Conservation (phyloP, 2,113 vertebrate species). For the Melanotaenia duboulayi region DNA sequence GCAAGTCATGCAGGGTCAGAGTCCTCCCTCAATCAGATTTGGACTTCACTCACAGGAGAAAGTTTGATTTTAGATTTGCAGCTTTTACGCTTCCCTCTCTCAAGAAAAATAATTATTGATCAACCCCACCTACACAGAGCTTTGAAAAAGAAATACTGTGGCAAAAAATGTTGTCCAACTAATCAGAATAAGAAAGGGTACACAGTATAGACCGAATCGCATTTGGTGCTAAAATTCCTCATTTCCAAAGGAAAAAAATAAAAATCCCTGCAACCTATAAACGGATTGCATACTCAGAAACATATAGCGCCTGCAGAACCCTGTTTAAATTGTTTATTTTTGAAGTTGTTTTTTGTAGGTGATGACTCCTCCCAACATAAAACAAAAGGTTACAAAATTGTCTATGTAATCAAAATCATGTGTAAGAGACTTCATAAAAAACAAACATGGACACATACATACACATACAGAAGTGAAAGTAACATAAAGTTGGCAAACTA, state of each 20-base stretch:
- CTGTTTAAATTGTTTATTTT: conserved; percentile 84
- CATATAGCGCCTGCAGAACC: conserved; percentile 73
- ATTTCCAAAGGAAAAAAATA: too few relatives aligned
- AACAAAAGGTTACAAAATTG: conserved; percentile 85
- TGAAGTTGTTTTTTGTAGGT: conserved; percentile 81
- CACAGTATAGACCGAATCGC: too few relatives aligned
- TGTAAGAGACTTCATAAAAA: conserved; percentile 85
- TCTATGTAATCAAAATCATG: conserved; percentile 85
- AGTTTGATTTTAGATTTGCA: background rate
- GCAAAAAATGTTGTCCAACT: too few relatives aligned
- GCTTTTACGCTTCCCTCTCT: too few relatives aligned
- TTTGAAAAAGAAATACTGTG: too few relatives aligned
- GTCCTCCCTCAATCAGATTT: background rate
- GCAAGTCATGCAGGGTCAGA: background rate
- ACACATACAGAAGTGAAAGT: conserved; percentile 80
- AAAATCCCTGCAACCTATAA: too few relatives aligned
- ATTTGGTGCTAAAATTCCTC: too few relatives aligned
- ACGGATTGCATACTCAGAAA: conserved; percentile 63
- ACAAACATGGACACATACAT: conserved; percentile 82
- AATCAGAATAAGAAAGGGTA: too few relatives aligned
- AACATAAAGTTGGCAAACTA: conserved; percentile 85
- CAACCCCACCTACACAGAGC: too few relatives aligned
- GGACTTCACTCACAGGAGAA: background rate
- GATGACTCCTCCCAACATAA: conserved; percentile 81
- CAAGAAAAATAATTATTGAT: too few relatives aligned